These are phyloP conservation scores for Enteromius treurensis DNA, from an alignment of 2,797 vertebrate genomes.

Conservation along the genomic window DNA sequence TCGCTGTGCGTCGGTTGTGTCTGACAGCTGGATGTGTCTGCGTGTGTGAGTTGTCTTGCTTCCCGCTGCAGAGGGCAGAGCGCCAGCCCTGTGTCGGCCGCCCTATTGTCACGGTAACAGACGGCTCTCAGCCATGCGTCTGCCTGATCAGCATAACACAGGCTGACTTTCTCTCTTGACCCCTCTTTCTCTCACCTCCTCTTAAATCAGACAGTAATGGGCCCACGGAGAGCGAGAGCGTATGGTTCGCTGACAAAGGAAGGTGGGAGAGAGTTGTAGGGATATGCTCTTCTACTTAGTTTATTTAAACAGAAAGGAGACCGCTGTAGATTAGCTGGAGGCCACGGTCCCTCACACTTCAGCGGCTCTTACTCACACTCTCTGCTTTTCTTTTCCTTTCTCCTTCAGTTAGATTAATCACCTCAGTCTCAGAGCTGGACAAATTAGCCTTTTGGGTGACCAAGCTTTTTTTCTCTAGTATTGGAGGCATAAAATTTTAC, in stretches of 20 bases:
- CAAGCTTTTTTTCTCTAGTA: not conserved
- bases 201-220: constrained; percentile 55
- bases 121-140: constrained; percentile 52
- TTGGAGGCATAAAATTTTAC: not conserved
- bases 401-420: constrained; percentile 16
- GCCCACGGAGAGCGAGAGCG: constrained; percentile 6
- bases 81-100: constrained; percentile 36
- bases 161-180: constrained; percentile 35
- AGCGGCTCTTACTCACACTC: constrained; percentile 6
- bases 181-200: constrained; percentile 43
- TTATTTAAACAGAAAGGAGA: constrained; percentile 43
- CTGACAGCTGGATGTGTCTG: constrained; percentile 43
- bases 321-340: constrained; percentile 28
- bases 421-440: constrained; percentile 8
- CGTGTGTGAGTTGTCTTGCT: constrained; percentile 31
- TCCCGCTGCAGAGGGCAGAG: constrained; percentile 48
- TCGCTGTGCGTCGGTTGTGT: constrained; percentile 20
- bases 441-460: not conserved
- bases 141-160: constrained; percentile 59
- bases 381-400: constrained; percentile 12
- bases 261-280: constrained; percentile 35
- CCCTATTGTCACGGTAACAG: constrained; percentile 58
- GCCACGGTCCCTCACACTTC: constrained; percentile 16
- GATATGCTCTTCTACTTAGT: constrained; percentile 12
- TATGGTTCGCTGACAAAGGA: constrained; percentile 37